Conservation (phyloP, 2,797 vertebrate genomes). For the Chaunax sp. region DNA sequence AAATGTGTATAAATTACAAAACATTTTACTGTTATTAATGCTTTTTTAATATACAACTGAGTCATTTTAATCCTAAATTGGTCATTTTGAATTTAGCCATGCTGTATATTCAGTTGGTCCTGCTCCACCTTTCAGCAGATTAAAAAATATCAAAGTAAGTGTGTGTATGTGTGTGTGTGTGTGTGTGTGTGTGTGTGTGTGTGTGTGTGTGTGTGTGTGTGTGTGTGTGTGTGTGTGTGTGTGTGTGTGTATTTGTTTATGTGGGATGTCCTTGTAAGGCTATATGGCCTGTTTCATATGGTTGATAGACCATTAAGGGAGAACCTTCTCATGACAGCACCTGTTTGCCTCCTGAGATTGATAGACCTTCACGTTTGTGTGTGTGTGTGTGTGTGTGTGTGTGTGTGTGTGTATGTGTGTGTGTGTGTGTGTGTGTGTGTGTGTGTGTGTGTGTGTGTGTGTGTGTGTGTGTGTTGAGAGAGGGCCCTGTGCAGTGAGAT, state of each 20-base stretch:
- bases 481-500: not conserved
- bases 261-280: conserved; percentile 41
- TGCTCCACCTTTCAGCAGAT: not conserved
- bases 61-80: not conserved
- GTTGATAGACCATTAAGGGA: conserved; percentile 32
- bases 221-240: not conserved
- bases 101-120: not conserved
- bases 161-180: not conserved
- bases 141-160: too few species aligned
- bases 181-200: not conserved
- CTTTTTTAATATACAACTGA: not conserved
- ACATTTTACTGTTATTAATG: not conserved
- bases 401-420: not conserved
- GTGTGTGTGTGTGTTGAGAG: not conserved
- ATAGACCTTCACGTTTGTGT: conserved; percentile 8
- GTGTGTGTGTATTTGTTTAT: conserved; percentile 25
- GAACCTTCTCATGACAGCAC: conserved; percentile 37
- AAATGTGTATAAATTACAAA: not conserved
- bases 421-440: not conserved
- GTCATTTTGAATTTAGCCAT: not conserved
- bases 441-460: conserved; percentile 2
- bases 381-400: conserved; percentile 10
- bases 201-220: conserved; percentile 20
- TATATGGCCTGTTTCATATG: conserved; percentile 35
- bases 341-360: conserved; percentile 24